Evolutionary conservation across 2,113 vertebrate species (phyloP).

Genomic region (Jaculus jaculus): DNA sequence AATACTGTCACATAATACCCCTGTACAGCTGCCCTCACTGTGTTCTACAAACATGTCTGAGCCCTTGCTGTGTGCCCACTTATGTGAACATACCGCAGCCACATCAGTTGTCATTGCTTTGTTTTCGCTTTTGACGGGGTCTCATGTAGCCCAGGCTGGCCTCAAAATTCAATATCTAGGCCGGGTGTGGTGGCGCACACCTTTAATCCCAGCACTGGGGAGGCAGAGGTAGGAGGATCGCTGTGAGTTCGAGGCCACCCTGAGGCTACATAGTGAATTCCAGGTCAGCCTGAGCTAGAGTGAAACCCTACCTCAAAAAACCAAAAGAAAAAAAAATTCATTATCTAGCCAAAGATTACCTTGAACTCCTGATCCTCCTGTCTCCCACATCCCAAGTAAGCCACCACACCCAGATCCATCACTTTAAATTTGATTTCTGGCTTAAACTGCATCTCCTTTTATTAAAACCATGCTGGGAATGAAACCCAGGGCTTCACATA

Average conservation of each 20-base stretch:
- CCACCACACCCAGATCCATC: not conserved
- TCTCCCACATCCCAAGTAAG: not conserved
- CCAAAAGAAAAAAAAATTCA: too few species aligned
- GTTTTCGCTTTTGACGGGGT: not conserved
- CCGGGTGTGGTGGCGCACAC: too few species aligned
- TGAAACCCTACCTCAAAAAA: too few species aligned
- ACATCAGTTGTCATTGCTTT: not conserved
- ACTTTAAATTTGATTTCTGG: not conserved
- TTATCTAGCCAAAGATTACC: not conserved
- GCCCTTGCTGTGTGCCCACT: not conserved
- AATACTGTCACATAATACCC: too few species aligned
- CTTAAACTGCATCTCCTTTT: not conserved
- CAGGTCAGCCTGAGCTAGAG: too few species aligned
- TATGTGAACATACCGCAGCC: not conserved
- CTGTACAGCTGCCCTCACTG: not conserved
- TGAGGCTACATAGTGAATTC: too few species aligned
- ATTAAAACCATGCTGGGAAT: not conserved
- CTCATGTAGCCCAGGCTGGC: not conserved
- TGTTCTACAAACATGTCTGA: not conserved
- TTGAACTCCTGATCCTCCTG: not conserved
- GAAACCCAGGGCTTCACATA: not conserved
- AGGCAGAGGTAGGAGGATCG: too few species aligned
- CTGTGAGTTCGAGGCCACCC: too few species aligned
- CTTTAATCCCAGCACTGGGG: too few species aligned
- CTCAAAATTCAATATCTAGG: not conserved